phyloP scores from a whole-genome alignment of 2,113 vertebrate species.

The Anhinga anhinga region DNA sequence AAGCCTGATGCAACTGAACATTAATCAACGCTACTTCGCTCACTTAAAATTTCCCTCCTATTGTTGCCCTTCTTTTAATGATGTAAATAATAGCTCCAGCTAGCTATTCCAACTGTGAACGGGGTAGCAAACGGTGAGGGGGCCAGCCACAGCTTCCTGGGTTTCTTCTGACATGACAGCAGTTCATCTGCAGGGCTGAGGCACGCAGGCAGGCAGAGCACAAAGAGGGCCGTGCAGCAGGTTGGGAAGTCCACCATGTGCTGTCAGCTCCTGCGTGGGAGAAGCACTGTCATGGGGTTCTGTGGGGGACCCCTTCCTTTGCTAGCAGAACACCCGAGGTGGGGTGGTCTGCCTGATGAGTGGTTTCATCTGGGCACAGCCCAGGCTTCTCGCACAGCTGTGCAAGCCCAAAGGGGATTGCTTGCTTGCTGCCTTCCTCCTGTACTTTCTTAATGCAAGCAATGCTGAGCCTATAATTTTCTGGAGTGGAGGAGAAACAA shows the following conservation, averaged over 20 bases:
- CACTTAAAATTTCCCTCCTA: not conserved
- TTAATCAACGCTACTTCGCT: not conserved
- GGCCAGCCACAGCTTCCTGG: not conserved
- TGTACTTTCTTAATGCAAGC: not conserved
- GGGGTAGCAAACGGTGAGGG: not conserved
- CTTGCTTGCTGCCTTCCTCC: not conserved
- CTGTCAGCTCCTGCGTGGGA: not conserved
- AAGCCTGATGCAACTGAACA: not conserved
- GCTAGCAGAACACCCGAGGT: not conserved
- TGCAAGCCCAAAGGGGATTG: not conserved
- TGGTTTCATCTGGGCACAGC: fast-evolving
- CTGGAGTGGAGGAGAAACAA: not conserved
- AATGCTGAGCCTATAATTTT: not conserved
- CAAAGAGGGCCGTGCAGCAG: not conserved
- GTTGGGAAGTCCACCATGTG: fast-evolving
- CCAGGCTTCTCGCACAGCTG: not conserved
- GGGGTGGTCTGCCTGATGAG: no score
- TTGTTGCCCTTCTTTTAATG: not conserved
- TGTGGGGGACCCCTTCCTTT: not conserved
- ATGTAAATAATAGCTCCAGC: not conserved
- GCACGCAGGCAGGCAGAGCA: not conserved
- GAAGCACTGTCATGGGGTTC: fast-evolving
- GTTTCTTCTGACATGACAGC: not conserved
- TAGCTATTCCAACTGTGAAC: not conserved
- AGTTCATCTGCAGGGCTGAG: not conserved